These are phyloP conservation scores for Eulacestoma nigropectus DNA, from an alignment of 2,113 vertebrate species.

Conservation along the genomic window DNA sequence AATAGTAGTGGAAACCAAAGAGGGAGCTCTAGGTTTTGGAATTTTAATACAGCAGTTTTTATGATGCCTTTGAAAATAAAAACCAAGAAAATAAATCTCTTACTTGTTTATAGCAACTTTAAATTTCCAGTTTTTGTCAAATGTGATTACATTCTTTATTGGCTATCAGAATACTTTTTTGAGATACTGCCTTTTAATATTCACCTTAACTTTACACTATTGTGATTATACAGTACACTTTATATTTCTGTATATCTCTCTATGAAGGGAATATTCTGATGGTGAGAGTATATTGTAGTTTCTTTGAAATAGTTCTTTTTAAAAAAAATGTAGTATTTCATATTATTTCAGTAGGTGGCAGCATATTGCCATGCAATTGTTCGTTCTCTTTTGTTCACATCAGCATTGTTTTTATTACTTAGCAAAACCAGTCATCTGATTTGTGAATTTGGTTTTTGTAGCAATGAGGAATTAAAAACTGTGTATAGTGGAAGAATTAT, in stretches of 20 bases:
- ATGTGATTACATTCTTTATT: background rate
- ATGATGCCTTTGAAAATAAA: background rate
- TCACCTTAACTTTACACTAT: background rate
- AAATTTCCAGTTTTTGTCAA: background rate
- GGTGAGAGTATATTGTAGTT: background rate
- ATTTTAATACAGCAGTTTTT: background rate
- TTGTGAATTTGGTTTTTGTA: background rate
- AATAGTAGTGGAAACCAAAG: background rate
- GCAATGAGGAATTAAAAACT: background rate
- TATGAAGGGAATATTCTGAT: background rate
- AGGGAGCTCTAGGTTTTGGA: background rate
- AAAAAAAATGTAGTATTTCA: background rate
- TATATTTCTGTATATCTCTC: background rate
- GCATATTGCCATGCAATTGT: background rate
- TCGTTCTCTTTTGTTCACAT: background rate
- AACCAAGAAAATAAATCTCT: background rate
- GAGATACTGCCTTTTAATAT: background rate
- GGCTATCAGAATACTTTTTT: background rate
- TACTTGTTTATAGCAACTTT: background rate
- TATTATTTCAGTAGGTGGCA: conserved; percentile 65
- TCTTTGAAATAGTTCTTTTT: background rate
- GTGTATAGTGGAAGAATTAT: background rate
- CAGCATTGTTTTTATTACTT: background rate
- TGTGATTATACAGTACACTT: background rate
- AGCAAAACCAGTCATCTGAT: background rate